Base-by-base conservation (phyloP, 2,888 invertebrate species). In the Heliconius aoede region DNA sequence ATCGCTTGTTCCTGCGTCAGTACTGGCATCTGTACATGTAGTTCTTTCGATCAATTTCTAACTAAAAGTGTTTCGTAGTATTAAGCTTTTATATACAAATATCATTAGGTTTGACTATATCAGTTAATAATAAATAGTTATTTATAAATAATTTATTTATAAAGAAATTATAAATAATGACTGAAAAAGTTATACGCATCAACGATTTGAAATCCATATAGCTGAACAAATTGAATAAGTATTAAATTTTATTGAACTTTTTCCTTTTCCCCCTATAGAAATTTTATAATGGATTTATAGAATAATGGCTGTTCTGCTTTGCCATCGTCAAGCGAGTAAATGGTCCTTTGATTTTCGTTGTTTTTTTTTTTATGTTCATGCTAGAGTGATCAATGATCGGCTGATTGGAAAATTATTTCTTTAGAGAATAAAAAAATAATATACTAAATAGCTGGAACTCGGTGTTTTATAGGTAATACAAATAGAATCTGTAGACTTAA, bases 281-380 rank as follows among this genome's bases (percentile, higher is more conserved):
- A 30, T 69, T 55, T 69, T 55, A 69, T 69, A 69, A 69, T 55
- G 24, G 15, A 55, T 69, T 69, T 69, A 69, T 55, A 55, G 69
- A 69, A 69, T 69, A 69, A 69, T 30, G 30, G 55, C 69, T 55
- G 55, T 51, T 51, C 28, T 69, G 30, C 69, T 69, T 69, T 55
- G 55, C 69, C 30, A 69, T 83, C 84, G 85, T 68, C 30, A 46
- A 60, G 68, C 74, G 68, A 65, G 68, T 40, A 60, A 68, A 36
- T 67, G 61, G 74, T 77, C 77, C 69, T 77, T 79, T 79, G 75
- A 77, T 77, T 77, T 79, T 75, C 69, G 73, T 79, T 75, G 75
- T 79, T 77, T n/a, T n/a, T n/a, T n/a, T n/a, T 79, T 78, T 74
- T 55, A 60, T 79, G 75, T 75, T 77, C 75, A 72, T 72, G 61